Percentiles rank a stretch among this genome's conserved stretches.
Evolutionary conservation across 2,113 vertebrate species (phyloP).

Genomic region (Cephalopholis sonnerati): DNA sequence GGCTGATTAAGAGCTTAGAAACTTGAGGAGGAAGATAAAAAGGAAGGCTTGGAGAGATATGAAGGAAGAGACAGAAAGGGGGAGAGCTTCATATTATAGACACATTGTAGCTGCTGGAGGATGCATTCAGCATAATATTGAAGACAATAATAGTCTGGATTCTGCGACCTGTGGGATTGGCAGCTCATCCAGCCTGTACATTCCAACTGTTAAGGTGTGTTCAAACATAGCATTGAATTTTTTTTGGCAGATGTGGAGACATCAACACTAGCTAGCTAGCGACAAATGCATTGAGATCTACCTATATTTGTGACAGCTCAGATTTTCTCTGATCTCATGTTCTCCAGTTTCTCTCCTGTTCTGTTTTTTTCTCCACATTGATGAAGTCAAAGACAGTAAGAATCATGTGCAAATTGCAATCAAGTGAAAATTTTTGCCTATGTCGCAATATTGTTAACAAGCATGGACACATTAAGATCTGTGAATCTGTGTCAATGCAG

Average conservation of each 20-base stretch:
- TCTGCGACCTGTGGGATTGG: neutral
- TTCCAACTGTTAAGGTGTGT: neutral
- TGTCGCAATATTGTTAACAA: too few relatives aligned
- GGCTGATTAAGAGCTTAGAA: slow-evolving; percentile 55
- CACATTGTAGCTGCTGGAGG: slow-evolving; percentile 12
- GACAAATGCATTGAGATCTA: too few relatives aligned
- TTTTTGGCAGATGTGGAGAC: too few relatives aligned
- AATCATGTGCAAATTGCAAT: neutral
- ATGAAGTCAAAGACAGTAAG: neutral
- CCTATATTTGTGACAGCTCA: too few relatives aligned
- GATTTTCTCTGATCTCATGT: too few relatives aligned
- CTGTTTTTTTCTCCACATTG: too few relatives aligned
- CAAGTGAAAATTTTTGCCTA: neutral
- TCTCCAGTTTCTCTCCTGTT: too few relatives aligned
- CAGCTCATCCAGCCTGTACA: neutral
- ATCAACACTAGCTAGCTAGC: too few relatives aligned
- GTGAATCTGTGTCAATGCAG: neutral
- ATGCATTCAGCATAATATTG: neutral
- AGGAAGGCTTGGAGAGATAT: slow-evolving; percentile 1
- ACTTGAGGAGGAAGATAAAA: slow-evolving; percentile 51
- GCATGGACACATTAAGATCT: too few relatives aligned
- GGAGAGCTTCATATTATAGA: slow-evolving; percentile 13
- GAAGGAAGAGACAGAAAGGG: slow-evolving; percentile 1
- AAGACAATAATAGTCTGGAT: neutral
- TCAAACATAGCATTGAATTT: too few relatives aligned